A percentile compares a stretch with the other conserved stretches of the same genome.
These are phyloP conservation scores for Varanus salvator DNA, from an alignment of 2,113 vertebrate genomes.

Conservation along the genomic window DNA sequence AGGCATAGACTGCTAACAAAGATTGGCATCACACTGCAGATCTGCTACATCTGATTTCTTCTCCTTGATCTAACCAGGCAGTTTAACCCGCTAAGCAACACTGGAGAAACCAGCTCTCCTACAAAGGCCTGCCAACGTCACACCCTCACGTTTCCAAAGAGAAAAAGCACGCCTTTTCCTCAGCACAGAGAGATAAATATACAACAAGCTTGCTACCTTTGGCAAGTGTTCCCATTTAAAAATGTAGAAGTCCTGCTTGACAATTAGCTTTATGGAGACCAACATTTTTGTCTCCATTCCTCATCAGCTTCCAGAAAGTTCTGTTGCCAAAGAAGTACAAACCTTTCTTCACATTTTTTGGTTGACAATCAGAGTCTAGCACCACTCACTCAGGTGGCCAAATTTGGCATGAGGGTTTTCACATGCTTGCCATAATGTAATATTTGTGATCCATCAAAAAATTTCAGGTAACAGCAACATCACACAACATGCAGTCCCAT, in stretches of 20 bases:
- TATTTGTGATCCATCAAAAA: conserved; percentile 25
- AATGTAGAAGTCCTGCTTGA: not conserved
- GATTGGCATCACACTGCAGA: not conserved
- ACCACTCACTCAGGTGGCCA: not conserved
- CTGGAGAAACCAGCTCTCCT: not conserved
- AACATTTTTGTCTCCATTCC: not conserved
- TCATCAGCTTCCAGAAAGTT: not conserved
- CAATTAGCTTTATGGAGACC: not conserved
- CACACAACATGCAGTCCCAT: not conserved
- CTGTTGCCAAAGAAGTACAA: not conserved
- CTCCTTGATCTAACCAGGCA: not conserved
- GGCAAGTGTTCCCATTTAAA: not conserved
- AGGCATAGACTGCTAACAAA: too few relatives aligned
- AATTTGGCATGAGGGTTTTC: not conserved
- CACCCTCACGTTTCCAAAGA: not conserved
- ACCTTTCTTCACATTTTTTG: not conserved
- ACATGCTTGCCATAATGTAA: not conserved
- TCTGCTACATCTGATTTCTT: not conserved
- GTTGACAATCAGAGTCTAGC: too few relatives aligned
- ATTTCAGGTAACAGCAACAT: not conserved
- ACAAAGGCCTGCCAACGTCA: not conserved
- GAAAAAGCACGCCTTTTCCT: accelerated
- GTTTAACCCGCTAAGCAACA: not conserved
- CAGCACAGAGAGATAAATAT: not conserved
- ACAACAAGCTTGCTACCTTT: not conserved